phyloP scores from a whole-genome alignment of 64 coral and sea anemone genomes.

The Pachyseris speciosa region DNA sequence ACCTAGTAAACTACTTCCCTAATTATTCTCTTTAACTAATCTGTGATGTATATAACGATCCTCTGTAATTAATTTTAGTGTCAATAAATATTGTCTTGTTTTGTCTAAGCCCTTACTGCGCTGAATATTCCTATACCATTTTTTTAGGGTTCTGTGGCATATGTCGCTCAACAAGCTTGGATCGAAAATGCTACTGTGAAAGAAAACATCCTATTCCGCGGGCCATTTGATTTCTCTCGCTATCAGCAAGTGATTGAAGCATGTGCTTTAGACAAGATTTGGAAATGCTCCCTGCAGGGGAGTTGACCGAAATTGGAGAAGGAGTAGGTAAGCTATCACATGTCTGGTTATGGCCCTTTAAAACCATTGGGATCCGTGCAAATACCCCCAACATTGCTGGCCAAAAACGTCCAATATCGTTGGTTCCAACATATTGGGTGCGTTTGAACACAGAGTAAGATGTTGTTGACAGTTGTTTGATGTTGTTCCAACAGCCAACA shows the following conservation, averaged over 20 bases:
- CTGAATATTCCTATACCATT: background rate
- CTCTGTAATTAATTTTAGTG: no score
- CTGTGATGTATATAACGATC: no score
- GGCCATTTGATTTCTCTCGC: constrained; percentile 25
- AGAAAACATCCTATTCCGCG: constrained; percentile 65
- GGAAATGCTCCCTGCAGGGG: constrained; percentile 54
- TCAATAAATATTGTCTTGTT: background rate
- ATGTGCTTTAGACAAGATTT: constrained; percentile 61
- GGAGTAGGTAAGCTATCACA: background rate
- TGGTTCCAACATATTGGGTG: no score
- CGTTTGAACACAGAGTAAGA: no score
- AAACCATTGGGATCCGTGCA: no score
- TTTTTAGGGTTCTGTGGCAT: constrained; percentile 64
- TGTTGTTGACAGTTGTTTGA: no score
- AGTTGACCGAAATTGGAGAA: constrained; percentile 72
- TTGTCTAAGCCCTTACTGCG: background rate
- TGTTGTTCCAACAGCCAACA: no score
- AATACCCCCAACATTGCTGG: no score
- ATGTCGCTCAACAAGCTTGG: no score
- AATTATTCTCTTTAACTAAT: background rate
- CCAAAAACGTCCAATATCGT: no score
- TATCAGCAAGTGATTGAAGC: constrained; percentile 14
- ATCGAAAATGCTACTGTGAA: constrained; percentile 71
- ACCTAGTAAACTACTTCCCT: background rate
- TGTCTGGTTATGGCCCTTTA: background rate